A percentile compares a stretch with the other conserved stretches of the same genome.
phyloP scores from a whole-genome alignment of 2,888 invertebrate genomes.

The Cepaea hortensis region DNA sequence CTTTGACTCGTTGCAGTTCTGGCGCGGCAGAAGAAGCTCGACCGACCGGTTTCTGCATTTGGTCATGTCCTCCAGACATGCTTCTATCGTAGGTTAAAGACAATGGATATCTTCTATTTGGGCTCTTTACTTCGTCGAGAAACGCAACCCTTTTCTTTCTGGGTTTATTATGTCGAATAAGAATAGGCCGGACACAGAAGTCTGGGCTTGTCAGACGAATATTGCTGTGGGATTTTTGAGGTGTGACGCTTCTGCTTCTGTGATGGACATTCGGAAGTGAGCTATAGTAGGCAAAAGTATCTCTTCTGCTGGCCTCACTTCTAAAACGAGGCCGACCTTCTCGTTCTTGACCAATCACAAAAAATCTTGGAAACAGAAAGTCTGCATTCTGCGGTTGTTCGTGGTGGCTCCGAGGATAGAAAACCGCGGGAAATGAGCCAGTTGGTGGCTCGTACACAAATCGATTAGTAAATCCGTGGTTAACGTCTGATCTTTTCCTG shows the following conservation, averaged over 20 bases:
- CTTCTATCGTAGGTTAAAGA: too few relatives aligned
- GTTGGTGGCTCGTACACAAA: neutral
- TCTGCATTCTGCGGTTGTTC: neutral
- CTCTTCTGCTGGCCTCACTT: neutral
- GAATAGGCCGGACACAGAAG: neutral
- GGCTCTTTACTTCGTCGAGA: neutral
- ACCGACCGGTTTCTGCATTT: neutral
- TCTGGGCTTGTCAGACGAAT: neutral
- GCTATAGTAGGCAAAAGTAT: neutral
- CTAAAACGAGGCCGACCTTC: slow-evolving; percentile 21
- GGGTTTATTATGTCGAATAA: slow-evolving; percentile 16
- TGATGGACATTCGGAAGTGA: neutral
- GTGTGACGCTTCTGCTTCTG: neutral
- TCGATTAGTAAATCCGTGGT: too few relatives aligned
- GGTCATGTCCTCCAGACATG: slow-evolving; percentile 1
- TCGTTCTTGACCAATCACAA: neutral
- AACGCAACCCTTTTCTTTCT: neutral
- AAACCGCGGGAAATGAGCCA: neutral
- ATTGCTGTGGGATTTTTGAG: slow-evolving; percentile 2
- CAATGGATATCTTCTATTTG: neutral
- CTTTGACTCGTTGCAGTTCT: slow-evolving; percentile 35
- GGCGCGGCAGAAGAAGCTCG: slow-evolving; percentile 29
- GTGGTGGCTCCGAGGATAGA: neutral
- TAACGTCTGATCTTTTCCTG: neutral
- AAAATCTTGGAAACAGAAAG: neutral